Evolutionary conservation across 2,113 vertebrate genomes (phyloP), one percentile per base, ranked within the genome.

Genomic region (Pelobates fuscus): DNA sequence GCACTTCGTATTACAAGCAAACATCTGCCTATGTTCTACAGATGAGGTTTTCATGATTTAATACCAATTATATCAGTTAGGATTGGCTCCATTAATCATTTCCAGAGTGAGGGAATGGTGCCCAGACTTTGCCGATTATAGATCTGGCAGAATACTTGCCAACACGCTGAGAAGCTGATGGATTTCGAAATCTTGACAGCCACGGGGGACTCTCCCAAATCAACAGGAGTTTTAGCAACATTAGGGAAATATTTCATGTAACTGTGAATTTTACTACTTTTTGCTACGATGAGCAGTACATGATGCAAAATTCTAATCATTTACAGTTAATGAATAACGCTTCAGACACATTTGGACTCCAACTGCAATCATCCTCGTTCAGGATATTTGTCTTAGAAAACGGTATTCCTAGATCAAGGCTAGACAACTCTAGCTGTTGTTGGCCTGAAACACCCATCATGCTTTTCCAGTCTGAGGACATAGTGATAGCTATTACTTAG

Each of bases 31-130:
- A 23, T 1, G 1, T 29, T 46, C 30, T 61, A 1, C 1, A 10
- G 79, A n/a, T 44, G 69, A 32, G 11, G 58, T 44, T 54, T 70
- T 55, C 57, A 44, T 57, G 44, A 55, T 27, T 29, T 37, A 37
- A 78, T 61, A 68, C 63, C 63, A 78, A 61, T 78, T 68, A 63
- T 43, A 67, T 68, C 15, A 30, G 57, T 24, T 70, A 52, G 72
- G 72, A 67, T 67, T 41, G 23, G 68, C n/a, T 6, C 3, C 43
- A 30, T 64, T 67, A 58, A 77, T 73, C 49, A 43, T 1, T 37
- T 61, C 29, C 66, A 57, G 15, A 78, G 20, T 32, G 43, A 57
- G 62, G 77, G 63, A 54, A 60, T 30, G 23, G 12, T 52, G 69
- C 77, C 62, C 55, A 61, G 63, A 60, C 70, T 61, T 67, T 54